Base-by-base conservation (phyloP, 2,888 invertebrate species). In the Teleiodes luculella region DNA sequence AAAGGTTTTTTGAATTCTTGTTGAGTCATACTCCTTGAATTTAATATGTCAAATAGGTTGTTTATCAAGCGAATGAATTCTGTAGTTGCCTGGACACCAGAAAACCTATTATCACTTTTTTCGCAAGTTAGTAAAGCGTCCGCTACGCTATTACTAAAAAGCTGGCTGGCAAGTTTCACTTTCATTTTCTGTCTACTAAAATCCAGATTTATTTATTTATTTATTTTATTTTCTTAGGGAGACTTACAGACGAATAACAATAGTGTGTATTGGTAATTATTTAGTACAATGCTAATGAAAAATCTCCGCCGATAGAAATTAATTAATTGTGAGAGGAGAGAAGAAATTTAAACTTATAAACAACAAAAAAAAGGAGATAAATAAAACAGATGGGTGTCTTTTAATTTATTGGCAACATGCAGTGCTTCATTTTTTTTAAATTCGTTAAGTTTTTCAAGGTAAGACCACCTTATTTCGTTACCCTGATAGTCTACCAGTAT, bases 31-130 rank as follows among this genome's bases (percentile, higher is more conserved):
- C 20, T 51, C 20, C 48, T 36, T 8, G 50, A 52, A 30, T 57
- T 57, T 10, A 57, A 39, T 30, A 57, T 46, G 16, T 57, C 54
- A 31, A 57, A 57, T 13, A 57, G 6, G 46, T 57, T 50, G 43
- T 55, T 55, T 10, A 57, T 41, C 3, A 39, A 16, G 18, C 39
- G 35, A 7, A 57, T 16, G 46, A 52, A 55, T 10, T 46, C 20
- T 18, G 16, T 16, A n/a, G 48, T 48, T 11, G 41, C 18, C 16
- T 30, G 16, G n/a, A 30, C 18, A 18, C 33, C 18, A 16, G 11
- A 14, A 18, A 20, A 18, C 18, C 31, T 16, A 7, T 11, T 13
- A 20, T 20, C 11, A 48, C 18, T 35, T 47, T 41, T 18, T 6
- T 24, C 30, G 31, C 54, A 57, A 46, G 50, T 37, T 5, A 35